A percentile compares a stretch with the other conserved stretches of the same genome.
phyloP scores from a whole-genome alignment of 2,113 vertebrate genomes.

The Hucho hucho region DNA sequence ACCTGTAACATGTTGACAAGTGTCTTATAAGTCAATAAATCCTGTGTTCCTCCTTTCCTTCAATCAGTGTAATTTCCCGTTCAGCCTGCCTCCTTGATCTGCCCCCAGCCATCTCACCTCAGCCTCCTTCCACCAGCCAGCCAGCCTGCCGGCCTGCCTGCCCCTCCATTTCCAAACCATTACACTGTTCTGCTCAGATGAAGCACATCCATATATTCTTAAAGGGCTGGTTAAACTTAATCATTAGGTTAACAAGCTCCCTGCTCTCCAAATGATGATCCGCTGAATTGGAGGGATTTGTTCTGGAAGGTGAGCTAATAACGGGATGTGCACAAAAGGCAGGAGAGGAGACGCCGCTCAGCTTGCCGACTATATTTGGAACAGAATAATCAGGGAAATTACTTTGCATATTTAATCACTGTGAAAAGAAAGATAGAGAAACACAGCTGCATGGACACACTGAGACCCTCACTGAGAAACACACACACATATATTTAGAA shows the following conservation, averaged over 20 bases:
- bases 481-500: not conserved
- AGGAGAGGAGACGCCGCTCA: slow-evolving; percentile 43
- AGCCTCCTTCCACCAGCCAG: slow-evolving; percentile 25
- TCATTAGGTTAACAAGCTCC: slow-evolving; percentile 97
- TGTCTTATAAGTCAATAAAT: too few species aligned
- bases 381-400: slow-evolving; percentile 83
- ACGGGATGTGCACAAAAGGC: slow-evolving; percentile 62
- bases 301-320: slow-evolving; percentile 92
- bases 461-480: not conserved
- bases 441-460: not conserved
- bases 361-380: slow-evolving; percentile 75
- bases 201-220: slow-evolving; percentile 96
- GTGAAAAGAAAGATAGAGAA: slow-evolving; percentile 18
- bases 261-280: slow-evolving; percentile 92
- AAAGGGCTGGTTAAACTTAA: slow-evolving; percentile 97
- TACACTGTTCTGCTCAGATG: slow-evolving; percentile 89
- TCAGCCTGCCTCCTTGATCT: slow-evolving; percentile 81
- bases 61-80: slow-evolving; percentile 21
- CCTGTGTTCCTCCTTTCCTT: too few species aligned
- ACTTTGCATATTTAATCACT: slow-evolving; percentile 88
- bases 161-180: slow-evolving; percentile 89
- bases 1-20: slow-evolving; percentile 6
- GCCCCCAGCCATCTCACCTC: slow-evolving; percentile 71
- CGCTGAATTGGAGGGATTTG: slow-evolving; percentile 89
- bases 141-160: not conserved